Evolutionary conservation across 1,140 invertebrate species (phyloP).

Genomic region (Zaprionus ghesquierei): DNA sequence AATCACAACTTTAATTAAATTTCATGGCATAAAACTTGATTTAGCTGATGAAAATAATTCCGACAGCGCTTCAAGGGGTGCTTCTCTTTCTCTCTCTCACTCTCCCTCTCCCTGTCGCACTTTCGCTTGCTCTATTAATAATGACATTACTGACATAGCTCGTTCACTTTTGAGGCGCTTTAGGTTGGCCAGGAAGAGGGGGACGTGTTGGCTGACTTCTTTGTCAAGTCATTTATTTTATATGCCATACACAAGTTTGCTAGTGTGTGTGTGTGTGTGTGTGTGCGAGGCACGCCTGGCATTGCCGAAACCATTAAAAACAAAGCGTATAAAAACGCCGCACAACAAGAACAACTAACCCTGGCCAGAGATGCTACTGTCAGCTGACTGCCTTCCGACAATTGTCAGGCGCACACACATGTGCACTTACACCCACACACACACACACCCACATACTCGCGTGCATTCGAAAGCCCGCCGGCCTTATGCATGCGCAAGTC

Average conservation of each 20-base stretch:
- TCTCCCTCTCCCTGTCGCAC: neutral
- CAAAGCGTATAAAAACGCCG: constrained; percentile 54
- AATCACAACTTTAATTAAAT: neutral
- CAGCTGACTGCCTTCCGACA: constrained; percentile 48
- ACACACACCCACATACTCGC: neutral
- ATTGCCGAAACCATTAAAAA: constrained; percentile 60
- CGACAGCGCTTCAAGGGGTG: neutral
- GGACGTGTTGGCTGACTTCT: neutral
- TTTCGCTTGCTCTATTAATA: constrained; percentile 12
- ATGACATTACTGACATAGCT: constrained; percentile 27
- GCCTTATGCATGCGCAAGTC: constrained; percentile 46
- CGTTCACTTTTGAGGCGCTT: constrained; percentile 13
- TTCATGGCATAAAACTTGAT: neutral
- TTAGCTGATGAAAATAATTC: constrained; percentile 6
- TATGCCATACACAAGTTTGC: neutral
- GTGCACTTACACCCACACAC: neutral
- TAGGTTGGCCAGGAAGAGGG: neutral
- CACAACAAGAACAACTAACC: constrained; percentile 24
- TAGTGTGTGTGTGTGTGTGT: neutral
- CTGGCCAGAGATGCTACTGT: constrained; percentile 38
- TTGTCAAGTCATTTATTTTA: constrained; percentile 19
- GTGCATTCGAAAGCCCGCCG: constrained; percentile 28
- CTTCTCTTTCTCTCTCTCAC: neutral
- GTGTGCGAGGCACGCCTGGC: constrained; percentile 9
- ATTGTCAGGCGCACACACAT: constrained; percentile 29